A percentile compares a stretch with the other conserved stretches of the same genome.
Evolutionary conservation across 2,888 invertebrate genomes (phyloP).

Genomic region (Folsomia candida): DNA sequence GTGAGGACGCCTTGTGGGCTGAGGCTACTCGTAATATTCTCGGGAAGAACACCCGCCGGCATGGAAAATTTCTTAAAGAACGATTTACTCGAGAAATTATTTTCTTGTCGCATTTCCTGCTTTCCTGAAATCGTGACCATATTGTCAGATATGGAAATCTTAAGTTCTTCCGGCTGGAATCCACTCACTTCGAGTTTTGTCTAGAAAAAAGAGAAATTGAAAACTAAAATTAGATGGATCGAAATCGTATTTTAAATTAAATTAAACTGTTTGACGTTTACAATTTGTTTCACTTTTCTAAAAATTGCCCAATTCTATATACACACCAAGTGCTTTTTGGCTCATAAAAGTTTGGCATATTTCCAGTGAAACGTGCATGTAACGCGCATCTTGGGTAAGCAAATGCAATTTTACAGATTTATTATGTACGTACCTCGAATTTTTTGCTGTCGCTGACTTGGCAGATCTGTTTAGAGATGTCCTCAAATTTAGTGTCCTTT

Average conservation of each 20-base stretch:
- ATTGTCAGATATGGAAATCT: slow-evolving; percentile 10
- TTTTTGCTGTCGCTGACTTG: slow-evolving; percentile 3
- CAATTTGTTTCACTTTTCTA: too few relatives aligned
- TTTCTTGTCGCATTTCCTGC: neutral
- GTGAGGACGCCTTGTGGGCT: slow-evolving; percentile 9
- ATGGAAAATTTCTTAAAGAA: slow-evolving; percentile 19
- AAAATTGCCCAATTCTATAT: too few relatives aligned
- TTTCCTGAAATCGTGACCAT: slow-evolving; percentile 15
- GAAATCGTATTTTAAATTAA: too few relatives aligned
- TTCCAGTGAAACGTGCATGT: too few relatives aligned
- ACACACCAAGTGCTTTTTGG: too few relatives aligned
- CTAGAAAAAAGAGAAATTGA: neutral
- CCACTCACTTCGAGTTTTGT: slow-evolving; percentile 10
- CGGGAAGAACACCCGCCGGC: slow-evolving; percentile 12
- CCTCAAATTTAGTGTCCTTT: slow-evolving; percentile 7
- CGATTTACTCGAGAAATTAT: slow-evolving; percentile 9
- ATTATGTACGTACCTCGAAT: neutral
- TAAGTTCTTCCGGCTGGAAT: slow-evolving; percentile 8
- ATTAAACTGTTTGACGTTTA: too few relatives aligned
- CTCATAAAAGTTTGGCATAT: too few relatives aligned
- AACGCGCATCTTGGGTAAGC: too few relatives aligned
- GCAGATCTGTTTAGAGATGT: neutral
- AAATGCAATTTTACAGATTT: too few relatives aligned
- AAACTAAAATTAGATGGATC: too few relatives aligned
- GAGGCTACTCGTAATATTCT: slow-evolving; percentile 9